These are phyloP conservation scores for Mesorhabditis spiculigera DNA, from an alignment of 2,888 invertebrate genomes.

Conservation along the genomic window DNA sequence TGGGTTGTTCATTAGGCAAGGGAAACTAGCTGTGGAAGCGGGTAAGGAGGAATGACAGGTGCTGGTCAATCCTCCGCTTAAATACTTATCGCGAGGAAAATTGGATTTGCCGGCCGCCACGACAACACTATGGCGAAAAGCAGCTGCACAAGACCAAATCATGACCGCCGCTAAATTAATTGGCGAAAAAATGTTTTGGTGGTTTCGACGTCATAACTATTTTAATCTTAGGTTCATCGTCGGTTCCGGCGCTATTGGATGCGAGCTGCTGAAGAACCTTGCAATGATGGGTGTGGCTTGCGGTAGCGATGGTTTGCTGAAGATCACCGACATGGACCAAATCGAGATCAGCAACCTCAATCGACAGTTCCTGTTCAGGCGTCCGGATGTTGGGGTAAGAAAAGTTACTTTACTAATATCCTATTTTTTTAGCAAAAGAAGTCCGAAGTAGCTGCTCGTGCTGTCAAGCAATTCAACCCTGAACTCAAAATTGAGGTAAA, in stretches of 20 bases:
- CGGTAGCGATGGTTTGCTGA: constrained; percentile 66
- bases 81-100: too few relatives aligned
- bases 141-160: too few relatives aligned
- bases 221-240: constrained; percentile 13
- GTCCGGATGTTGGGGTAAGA: constrained; percentile 74
- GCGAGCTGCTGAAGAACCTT: constrained; percentile 95
- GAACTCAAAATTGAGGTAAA: constrained; percentile 40
- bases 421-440: constrained; percentile 70
- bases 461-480: constrained; percentile 66
- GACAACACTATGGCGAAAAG: too few relatives aligned
- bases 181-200: too few relatives aligned
- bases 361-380: constrained; percentile 93
- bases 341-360: constrained; percentile 98
- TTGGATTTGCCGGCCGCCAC: too few relatives aligned
- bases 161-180: too few relatives aligned
- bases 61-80: too few relatives aligned
- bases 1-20: too few relatives aligned
- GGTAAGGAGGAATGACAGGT: too few relatives aligned
- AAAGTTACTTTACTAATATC: constrained; percentile 10
- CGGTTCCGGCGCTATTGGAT: constrained; percentile 68
- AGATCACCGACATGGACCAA: constrained; percentile 96
- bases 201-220: not conserved
- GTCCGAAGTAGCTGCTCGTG: constrained; percentile 82
- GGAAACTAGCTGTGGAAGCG: too few relatives aligned
- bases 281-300: constrained; percentile 93